Base-by-base conservation (phyloP, 2,888 invertebrate species). In the Lasioglossum calceatum region DNA sequence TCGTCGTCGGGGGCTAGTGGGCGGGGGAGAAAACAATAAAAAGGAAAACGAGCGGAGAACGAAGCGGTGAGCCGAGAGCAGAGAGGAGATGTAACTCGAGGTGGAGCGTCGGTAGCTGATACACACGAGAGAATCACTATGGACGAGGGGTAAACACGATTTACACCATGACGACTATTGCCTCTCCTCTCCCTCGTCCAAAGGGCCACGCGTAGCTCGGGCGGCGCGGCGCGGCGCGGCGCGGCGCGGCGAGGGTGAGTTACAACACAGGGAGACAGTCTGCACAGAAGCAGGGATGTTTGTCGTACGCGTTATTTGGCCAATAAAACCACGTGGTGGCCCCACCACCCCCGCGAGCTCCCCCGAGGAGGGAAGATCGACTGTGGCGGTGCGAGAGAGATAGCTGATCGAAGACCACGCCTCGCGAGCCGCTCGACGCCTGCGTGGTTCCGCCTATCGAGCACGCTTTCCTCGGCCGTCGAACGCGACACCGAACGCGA, bases 281-380 rank as follows among this genome's bases (percentile, higher is more conserved):
- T 44, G 85, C 70, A 78, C 74, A 82, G 77, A 86, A 82, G 91
- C 89, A 92, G 92, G 92, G 93, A 92, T 94, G 93, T 94, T 94
- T 94, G 93, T 94, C 94, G 94, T 94, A 92, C 92, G 92, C 93
- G 93, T 94, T 94, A 94, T 94, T 94, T 94, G 94, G 92, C 94
- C 94, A 94, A 94, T 94, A 94, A 94, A 94, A 94, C 93, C 94
- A 94, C 94, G 94, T 94, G 94, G 94, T 89, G 93, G 92, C 87
- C 81, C 88, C 79, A 72, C 87, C 88, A 85, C 89, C 89, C 87
- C 88, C 88, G 92, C 88, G 80, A 78, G 82, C 74, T 50, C 72
- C 42, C 36, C 39, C 54, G 67, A 76, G 78, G 75, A 75, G 85
- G 82, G 82, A 78, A 74, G 85, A 89, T 84, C 87, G 39, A 8